Percentiles rank a stretch among this genome's conserved stretches.
Conservation (phyloP, 2,888 invertebrate genomes). For the Drosophila peninsularis region DNA sequence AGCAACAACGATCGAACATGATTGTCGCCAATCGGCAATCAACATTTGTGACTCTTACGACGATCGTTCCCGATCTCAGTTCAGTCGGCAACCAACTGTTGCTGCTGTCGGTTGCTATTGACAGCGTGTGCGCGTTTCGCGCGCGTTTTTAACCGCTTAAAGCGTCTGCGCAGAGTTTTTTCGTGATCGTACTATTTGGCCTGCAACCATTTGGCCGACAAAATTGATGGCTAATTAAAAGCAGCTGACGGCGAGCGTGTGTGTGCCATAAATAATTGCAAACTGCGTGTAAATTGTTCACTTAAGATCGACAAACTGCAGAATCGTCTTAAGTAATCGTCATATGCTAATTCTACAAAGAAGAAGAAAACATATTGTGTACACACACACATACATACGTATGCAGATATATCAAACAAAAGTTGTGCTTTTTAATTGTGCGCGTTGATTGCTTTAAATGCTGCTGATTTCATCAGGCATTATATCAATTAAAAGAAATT, state of each 20-base stretch:
- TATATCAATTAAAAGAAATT: conserved; percentile 71
- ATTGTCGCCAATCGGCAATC: conserved; percentile 47
- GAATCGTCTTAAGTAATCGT: conserved; percentile 39
- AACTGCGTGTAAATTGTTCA: conserved; percentile 42
- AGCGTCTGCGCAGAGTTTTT: conserved; percentile 15
- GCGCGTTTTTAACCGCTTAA: conserved; percentile 6
- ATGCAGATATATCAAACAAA: conserved; percentile 7
- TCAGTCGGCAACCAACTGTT: conserved; percentile 79
- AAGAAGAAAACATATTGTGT: conserved; percentile 10
- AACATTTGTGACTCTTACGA: conserved; percentile 30
- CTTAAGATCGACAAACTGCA: conserved; percentile 36
- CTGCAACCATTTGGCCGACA: conserved; percentile 43
- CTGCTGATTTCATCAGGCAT: conserved; percentile 58
- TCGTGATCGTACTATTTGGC: conserved; percentile 6
- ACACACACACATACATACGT: background rate
- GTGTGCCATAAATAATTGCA: conserved; percentile 33
- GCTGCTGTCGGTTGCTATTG: conserved; percentile 48
- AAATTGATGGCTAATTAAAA: conserved; percentile 53
- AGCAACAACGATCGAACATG: conserved; percentile 34
- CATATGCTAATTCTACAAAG: conserved; percentile 63
- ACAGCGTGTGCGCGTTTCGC: background rate
- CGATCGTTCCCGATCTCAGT: conserved; percentile 44
- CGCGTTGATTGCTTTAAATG: conserved; percentile 75
- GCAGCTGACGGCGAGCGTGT: conserved; percentile 42
- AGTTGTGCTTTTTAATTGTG: conserved; percentile 58